These are phyloP conservation scores for Pharmacophagus antenor DNA, from an alignment of 2,888 invertebrate species.

Conservation along the genomic window DNA sequence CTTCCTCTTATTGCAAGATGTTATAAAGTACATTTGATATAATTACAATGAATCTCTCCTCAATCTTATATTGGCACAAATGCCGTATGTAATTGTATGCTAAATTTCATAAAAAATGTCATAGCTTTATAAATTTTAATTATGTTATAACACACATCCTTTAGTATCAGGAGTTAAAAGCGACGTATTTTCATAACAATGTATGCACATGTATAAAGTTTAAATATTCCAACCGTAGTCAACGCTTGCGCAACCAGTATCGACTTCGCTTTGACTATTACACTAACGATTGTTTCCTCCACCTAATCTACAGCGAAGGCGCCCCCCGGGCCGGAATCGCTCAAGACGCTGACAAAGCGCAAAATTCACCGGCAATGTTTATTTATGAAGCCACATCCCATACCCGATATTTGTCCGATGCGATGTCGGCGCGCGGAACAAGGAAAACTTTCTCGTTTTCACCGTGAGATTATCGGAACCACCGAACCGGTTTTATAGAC, in stretches of 20 bases:
- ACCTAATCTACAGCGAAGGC: conserved; percentile 22
- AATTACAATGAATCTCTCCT: neutral
- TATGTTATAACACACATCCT: too few species aligned
- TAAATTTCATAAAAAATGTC: too few species aligned
- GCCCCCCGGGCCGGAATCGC: conserved; percentile 16
- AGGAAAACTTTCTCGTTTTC: conserved; percentile 12
- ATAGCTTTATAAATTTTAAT: too few species aligned
- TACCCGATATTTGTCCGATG: conserved; percentile 26
- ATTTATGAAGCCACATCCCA: conserved; percentile 26
- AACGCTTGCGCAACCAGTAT: conserved; percentile 2
- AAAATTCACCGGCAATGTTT: conserved; percentile 26
- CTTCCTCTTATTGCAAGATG: neutral
- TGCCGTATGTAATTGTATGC: neutral
- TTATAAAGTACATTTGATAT: neutral
- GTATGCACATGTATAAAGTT: neutral
- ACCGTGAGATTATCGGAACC: conserved; percentile 20
- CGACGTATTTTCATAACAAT: too few species aligned
- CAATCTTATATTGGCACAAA: neutral
- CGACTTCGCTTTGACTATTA: neutral
- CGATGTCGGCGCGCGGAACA: neutral
- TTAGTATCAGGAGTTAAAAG: too few species aligned
- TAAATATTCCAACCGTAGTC: neutral
- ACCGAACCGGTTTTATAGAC: conserved; percentile 2
- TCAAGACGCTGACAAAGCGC: conserved; percentile 28
- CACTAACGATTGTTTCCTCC: conserved; percentile 17